Base-by-base conservation (phyloP, 2,113 vertebrate genomes). In the Drymodes brunneopygia region DNA sequence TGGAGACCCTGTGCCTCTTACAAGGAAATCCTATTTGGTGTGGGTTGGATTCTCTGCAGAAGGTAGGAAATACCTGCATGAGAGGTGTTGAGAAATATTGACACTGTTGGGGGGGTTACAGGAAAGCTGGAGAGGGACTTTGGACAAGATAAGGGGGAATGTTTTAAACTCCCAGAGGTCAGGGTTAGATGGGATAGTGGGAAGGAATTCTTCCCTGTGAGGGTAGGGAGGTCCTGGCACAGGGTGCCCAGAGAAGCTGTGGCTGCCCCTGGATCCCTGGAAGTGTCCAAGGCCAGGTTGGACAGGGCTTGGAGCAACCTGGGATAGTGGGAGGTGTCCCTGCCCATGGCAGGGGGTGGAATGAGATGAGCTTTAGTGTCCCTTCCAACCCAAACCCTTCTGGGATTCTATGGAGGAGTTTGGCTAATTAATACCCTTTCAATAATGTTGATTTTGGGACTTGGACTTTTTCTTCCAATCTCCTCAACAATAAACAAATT, bases 21-120 rank as follows among this genome's bases (percentile, higher is more conserved):
- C 99, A 6, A 98, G 42, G 73, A 98, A 97, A 56, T 98, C 99
- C n/a, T 97, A 99, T 91, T 97, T 99, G 60, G 67, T 95, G 3
- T 99, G 99, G 99, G 81, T 99, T 36, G 99, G 99, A 27, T 99
- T 99, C 97, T 99, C 98, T 1, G 98, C 99, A 33, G 99, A 99
- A 98, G 99, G 99, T 99, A 98, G 6, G 71, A 81, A 81, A 64
- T 35, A 48, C 4, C 54, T 72, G 42, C 19, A 1, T 16, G 81
- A 16, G 31, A 25, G 29, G 15, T 3, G 1, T 0, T 61, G 62
- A 44, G 45, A 50, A 69, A 51, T 74, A 17, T 4, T 61, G 14
- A 27, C 1, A 1, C 14, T 66, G 0, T 4, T 57, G 50, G 23
- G 44, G 22, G 56, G 25, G 21, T 64, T 54, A 16, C 40, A 83